These are phyloP conservation scores for Pampusana beccarii DNA, from an alignment of 2,113 vertebrate genomes.

Conservation along the genomic window DNA sequence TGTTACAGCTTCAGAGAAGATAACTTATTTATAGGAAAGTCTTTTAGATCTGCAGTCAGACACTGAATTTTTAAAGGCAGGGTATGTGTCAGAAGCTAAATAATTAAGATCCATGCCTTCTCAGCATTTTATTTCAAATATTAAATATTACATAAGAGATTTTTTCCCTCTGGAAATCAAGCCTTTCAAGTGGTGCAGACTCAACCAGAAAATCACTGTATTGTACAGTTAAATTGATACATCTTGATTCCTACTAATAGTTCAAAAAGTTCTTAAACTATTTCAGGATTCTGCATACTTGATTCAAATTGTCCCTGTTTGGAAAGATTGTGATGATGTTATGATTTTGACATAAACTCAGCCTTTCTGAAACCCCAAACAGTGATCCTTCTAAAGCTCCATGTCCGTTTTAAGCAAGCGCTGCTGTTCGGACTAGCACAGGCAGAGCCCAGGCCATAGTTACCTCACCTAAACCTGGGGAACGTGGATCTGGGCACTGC, in stretches of 20 bases:
- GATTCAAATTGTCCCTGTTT: neutral
- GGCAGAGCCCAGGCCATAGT: neutral
- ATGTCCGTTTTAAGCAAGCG: neutral
- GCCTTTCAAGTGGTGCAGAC: neutral
- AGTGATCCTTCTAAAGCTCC: neutral
- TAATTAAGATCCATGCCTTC: constrained; percentile 67
- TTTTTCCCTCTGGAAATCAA: constrained; percentile 36
- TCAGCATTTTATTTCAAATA: constrained; percentile 73
- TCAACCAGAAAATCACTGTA: constrained; percentile 4
- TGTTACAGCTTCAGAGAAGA: constrained; percentile 56
- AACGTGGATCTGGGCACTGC: neutral
- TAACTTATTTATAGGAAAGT: constrained; percentile 69
- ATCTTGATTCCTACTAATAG: neutral
- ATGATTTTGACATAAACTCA: neutral
- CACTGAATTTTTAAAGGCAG: constrained; percentile 70
- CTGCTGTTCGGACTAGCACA: neutral
- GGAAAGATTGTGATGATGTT: neutral
- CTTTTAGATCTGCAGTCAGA: constrained; percentile 67
- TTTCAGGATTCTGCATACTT: neutral
- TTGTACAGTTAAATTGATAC: neutral
- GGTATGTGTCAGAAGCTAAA: constrained; percentile 69
- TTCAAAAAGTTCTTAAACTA: neutral
- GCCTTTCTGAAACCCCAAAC: fast-evolving
- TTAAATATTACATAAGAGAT: constrained; percentile 68
- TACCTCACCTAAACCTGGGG: fast-evolving